Evolutionary conservation across 1,140 invertebrate species (phyloP).

Genomic region (Archivesica marissinica): DNA sequence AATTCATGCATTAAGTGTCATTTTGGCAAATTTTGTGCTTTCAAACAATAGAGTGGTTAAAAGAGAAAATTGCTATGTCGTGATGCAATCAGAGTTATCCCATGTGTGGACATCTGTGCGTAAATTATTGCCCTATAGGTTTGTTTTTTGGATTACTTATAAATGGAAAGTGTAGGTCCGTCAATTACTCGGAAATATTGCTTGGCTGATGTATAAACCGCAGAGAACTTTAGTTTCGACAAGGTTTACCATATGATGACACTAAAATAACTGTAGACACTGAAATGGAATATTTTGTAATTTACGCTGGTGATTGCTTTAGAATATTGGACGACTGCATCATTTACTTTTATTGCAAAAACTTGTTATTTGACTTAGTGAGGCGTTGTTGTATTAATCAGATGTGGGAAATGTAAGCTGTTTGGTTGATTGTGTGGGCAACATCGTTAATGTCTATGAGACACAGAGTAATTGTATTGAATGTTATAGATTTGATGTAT

Average conservation of each 20-base stretch:
- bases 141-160: conserved; percentile 53
- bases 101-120: conserved; percentile 34
- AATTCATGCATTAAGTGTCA: conserved; percentile 64
- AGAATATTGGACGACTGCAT: conserved; percentile 20
- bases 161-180: conserved; percentile 51
- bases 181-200: conserved; percentile 33
- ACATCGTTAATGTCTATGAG: background rate
- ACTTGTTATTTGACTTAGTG: conserved; percentile 50
- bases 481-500: background rate
- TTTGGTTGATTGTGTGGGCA: background rate
- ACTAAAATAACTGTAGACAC: conserved; percentile 3
- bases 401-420: conserved; percentile 8
- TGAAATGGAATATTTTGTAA: conserved; percentile 36
- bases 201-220: conserved; percentile 38
- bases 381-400: conserved; percentile 21
- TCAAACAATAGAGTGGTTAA: conserved; percentile 64
- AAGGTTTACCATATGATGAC: background rate
- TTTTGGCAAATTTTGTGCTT: conserved; percentile 60
- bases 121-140: conserved; percentile 51
- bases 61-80: conserved; percentile 59
- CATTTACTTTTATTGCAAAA: conserved; percentile 51
- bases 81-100: conserved; percentile 60
- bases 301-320: conserved; percentile 25
- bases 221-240: background rate
- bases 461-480: conserved; percentile 14